phyloP scores from a whole-genome alignment of 2,113 vertebrate genomes.

The Empidonax alnorum region DNA sequence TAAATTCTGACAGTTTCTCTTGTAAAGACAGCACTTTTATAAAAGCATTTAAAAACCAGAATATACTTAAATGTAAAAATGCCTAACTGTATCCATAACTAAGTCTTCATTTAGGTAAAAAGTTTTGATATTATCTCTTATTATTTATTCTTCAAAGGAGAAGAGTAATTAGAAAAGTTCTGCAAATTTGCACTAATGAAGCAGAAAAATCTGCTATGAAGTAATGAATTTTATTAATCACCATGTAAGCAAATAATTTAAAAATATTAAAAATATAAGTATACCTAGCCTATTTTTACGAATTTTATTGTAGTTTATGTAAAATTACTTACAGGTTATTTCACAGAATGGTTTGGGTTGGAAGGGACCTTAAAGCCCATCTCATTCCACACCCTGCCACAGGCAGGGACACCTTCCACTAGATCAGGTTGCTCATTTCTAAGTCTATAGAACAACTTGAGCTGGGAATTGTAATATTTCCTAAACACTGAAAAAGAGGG shows the following conservation, averaged over 20 bases:
- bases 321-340: not conserved
- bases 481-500: not conserved
- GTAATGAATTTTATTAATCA: conserved; percentile 1
- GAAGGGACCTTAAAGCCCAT: not conserved
- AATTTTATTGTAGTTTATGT: not conserved
- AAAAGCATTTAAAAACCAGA: not conserved
- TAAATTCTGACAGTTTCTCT: not conserved
- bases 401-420: not conserved
- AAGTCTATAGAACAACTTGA: not conserved
- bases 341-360: not conserved
- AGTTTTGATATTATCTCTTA: conserved; percentile 35
- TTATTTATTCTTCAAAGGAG: conserved; percentile 59
- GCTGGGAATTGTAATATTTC: not conserved
- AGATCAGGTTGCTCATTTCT: not conserved
- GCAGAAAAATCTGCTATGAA: conserved; percentile 46
- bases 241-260: not conserved
- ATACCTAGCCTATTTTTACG: not conserved
- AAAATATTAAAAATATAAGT: not conserved
- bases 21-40: not conserved
- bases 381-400: not conserved
- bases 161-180: conserved; percentile 48
- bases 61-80: not conserved
- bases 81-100: conserved; percentile 1
- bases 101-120: conserved; percentile 1
- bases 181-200: conserved; percentile 64